Evolutionary conservation across 2,888 invertebrate species (phyloP).

Genomic region (Hetaerina titia): DNA sequence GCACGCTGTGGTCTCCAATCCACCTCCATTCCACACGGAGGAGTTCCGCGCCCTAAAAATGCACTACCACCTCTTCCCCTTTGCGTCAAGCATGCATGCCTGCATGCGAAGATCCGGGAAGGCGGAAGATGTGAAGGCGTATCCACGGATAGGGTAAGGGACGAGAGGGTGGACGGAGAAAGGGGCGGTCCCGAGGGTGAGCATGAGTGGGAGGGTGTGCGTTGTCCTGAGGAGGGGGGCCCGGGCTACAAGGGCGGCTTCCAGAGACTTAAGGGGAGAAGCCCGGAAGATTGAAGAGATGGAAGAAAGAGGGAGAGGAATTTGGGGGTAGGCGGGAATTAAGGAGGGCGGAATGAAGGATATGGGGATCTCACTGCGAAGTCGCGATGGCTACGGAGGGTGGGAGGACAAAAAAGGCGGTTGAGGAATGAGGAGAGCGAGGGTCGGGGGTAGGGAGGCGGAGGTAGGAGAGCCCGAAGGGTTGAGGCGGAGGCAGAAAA

Average conservation of each 20-base stretch:
- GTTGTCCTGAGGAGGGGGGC: neutral
- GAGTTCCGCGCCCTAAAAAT: neutral
- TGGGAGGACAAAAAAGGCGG: constrained; percentile 20
- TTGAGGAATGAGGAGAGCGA: constrained; percentile 37
- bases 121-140: neutral
- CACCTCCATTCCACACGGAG: neutral
- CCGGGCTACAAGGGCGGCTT: constrained; percentile 29
- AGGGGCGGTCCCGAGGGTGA: neutral
- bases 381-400: neutral
- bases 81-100: neutral
- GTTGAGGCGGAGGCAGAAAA: constrained; percentile 42
- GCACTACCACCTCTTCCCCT: neutral
- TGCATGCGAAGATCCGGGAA: neutral
- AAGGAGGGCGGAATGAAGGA: constrained; percentile 57
- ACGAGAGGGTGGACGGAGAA: neutral
- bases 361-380: constrained; percentile 7
- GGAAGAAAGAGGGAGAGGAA: neutral
- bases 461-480: neutral
- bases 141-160: neutral
- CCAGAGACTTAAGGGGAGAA: constrained; percentile 59
- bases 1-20: neutral
- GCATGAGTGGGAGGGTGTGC: neutral
- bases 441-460: neutral
- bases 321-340: constrained; percentile 26
- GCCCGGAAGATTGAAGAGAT: constrained; percentile 53